Base-by-base conservation (phyloP, 2,797 vertebrate genomes). In the Rhinoraja longicauda region DNA sequence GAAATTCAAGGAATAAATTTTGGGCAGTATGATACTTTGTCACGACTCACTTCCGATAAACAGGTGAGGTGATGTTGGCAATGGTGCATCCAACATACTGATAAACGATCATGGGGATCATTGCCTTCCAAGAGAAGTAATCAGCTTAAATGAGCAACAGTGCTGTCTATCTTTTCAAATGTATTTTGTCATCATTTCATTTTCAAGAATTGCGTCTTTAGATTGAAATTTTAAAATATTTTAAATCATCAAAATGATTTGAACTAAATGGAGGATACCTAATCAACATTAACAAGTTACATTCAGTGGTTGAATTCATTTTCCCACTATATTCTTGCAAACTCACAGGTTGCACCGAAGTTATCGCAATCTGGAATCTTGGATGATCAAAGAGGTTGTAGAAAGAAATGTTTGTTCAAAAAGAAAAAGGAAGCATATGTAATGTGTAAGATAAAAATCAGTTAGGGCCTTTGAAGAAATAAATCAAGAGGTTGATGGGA, bases 181-280 rank as follows among this genome's bases (percentile, higher is more conserved):
- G 53, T 84, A 59, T 29, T 84, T 59, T 84, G n/a, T 4, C 53
- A 84, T 84, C 45, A 84, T 84, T 84, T 59, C 53, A 84, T 84
- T 84, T 59, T 84, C 26, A 84, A 10, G 26, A 9, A 59, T 26
- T 15, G 53, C 24, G 9, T 82, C 79, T 82, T 82, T 10, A 82
- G 79, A 82, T 82, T 57, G 45, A 29, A 82, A 82, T 57, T 59
- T 24, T 12, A 57, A 84, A 57, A 53, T 82, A 13, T 82, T 82
- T 82, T 29, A 82, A 59, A 82, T 82, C 81, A 59, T 0, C 21
- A 59, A 59, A 82, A 57, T 4, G 45, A 29, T 29, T 29, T 9
- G 45, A 8, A 29, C 53, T n/a, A 84, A 84, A 59, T 59, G 81
- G 53, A 84, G 59, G 81, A 29, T 57, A 7, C 81, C 26, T 12